Base-by-base conservation (phyloP, 2,113 vertebrate species). In the Menura novaehollandiae region DNA sequence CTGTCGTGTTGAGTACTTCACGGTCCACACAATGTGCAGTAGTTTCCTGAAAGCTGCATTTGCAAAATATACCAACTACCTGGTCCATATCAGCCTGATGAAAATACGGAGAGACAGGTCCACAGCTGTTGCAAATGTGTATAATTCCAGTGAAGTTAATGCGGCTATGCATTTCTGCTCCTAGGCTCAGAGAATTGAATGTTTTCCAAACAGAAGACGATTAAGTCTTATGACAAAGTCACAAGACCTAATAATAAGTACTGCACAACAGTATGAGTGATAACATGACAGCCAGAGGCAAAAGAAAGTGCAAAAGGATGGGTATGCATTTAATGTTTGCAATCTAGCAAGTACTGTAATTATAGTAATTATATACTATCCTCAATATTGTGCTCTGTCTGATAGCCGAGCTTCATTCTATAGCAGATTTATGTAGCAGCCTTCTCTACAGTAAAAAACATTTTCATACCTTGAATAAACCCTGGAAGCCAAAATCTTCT, bases 351-450 rank as follows among this genome's bases (percentile, higher is more conserved):
- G 51, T 85, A 88, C 44, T 95, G 69, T 69, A 95, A 84, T 91
- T 90, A 83, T 52, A 95, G 83, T 75, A 94, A 85, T 93, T 95
- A 73, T 41, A 60, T 66, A 41, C 14, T 85, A n/a, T 93, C 15
- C 17, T 84, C 47, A 77, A 17, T 68, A 85, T 37, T 88, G 59
- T 51, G 24, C 22, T 67, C 43, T 84, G 15, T 75, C 22, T 66
- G 27, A 93, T 43, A 94, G 55, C n/a, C 79, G 90, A 81, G 15
- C 35, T 85, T 80, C 6, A 11, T 35, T 89, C 64, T 89, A 62
- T 22, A 93, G 22, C 16, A 23, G 83, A 17, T 85, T 96, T 85
- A 76, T 66, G 17, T 53, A 88, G 28, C 24, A 91, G 32, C 15
- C 19, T 62, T 59, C 47, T 92, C 59, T 33, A 72, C 22, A 86